phyloP scores from a whole-genome alignment of 2,888 invertebrate species.

The Leptinotarsa rubiginosa region DNA sequence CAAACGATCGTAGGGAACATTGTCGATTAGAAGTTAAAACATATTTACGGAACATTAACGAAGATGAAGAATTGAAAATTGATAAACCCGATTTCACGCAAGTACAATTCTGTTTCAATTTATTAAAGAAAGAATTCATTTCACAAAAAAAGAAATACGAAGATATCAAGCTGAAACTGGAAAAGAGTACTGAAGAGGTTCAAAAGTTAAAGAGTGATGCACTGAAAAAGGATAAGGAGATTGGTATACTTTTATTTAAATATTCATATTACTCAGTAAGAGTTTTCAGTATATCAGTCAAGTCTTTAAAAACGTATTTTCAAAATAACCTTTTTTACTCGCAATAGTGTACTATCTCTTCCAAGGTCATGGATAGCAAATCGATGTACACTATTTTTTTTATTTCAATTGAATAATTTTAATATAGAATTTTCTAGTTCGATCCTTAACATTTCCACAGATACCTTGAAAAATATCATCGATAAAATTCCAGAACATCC shows the following conservation, averaged over 20 bases:
- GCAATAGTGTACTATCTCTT: too few species aligned
- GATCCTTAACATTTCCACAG: conserved; percentile 21
- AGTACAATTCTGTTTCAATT: conserved; percentile 61
- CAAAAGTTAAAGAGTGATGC: conserved; percentile 24
- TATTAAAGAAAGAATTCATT: conserved; percentile 54
- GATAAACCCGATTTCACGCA: conserved; percentile 58
- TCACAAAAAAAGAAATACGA: conserved; percentile 32
- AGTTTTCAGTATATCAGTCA: too few species aligned
- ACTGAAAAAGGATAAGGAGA: conserved; percentile 36
- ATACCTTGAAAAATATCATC: conserved; percentile 38
- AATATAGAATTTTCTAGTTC: background rate
- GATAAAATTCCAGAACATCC: conserved; percentile 42
- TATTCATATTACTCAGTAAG: too few species aligned
- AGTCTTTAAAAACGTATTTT: too few species aligned
- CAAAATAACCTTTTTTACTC: too few species aligned
- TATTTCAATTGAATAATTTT: too few species aligned
- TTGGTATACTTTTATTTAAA: conserved; percentile 40
- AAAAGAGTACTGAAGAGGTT: conserved; percentile 31
- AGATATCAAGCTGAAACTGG: conserved; percentile 28
- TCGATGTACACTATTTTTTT: too few species aligned
- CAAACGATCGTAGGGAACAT: conserved; percentile 37
- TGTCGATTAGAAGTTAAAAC: conserved; percentile 53
- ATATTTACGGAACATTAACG: conserved; percentile 49
- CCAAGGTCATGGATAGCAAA: too few species aligned
- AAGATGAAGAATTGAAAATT: conserved; percentile 47